A percentile compares a stretch with the other conserved stretches of the same genome.
Evolutionary conservation across 1,140 invertebrate species (phyloP).

Genomic region (Tetranychus cinnabarinus): DNA sequence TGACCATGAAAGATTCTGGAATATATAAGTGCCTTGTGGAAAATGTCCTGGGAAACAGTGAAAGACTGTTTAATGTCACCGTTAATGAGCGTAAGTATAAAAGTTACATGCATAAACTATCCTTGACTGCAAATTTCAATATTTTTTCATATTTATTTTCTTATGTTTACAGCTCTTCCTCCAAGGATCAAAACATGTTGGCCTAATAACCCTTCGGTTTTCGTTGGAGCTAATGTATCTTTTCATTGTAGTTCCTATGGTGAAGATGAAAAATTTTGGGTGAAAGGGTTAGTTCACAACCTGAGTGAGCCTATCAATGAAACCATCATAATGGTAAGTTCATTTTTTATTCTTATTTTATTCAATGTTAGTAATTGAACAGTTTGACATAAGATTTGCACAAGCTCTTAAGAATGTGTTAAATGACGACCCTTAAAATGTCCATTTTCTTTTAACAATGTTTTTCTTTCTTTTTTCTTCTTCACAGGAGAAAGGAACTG

Average conservation of each 20-base stretch:
- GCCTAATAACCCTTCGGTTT: not conserved
- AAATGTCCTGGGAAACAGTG: not conserved
- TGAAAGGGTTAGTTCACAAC: not conserved
- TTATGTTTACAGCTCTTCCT: not conserved
- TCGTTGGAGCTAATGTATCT: not conserved
- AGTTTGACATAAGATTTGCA: not conserved
- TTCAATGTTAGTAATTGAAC: not conserved
- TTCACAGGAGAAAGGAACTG: not conserved
- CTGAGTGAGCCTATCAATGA: not conserved
- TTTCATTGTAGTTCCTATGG: not conserved
- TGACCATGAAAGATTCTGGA: not conserved
- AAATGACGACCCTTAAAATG: no score
- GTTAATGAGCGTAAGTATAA: not conserved
- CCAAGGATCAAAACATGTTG: not conserved
- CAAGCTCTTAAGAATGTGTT: no score
- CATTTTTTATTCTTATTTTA: not conserved
- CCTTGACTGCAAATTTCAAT: not conserved
- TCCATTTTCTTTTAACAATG: no score
- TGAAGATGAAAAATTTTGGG: not conserved
- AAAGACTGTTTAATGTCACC: not conserved
- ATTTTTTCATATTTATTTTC: not conserved
- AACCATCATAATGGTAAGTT: not conserved
- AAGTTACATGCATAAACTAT: not conserved
- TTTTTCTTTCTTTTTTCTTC: not conserved
- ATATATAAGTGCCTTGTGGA: not conserved